Base-by-base conservation (phyloP, 1,140 invertebrate species). In the Trachelipus rathkii region DNA sequence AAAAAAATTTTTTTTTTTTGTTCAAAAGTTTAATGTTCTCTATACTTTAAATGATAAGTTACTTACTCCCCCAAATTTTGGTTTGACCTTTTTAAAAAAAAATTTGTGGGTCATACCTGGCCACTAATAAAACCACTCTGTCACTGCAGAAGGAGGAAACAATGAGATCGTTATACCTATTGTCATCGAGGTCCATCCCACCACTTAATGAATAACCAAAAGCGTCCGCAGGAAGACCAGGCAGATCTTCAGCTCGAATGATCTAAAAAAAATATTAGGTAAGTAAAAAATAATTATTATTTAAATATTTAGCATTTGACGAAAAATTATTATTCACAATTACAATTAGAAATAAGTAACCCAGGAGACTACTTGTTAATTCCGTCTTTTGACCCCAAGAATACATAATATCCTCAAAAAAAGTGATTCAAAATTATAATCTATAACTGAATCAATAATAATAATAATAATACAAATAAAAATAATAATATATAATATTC, bases 201-300 rank as follows among this genome's bases (percentile, higher is more conserved):
- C 94, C 95, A 79, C 92, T 92, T 19, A 98, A 85, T 0, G 95
- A 94, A 84, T 95, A 94, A 7, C 95, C 95, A 82, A 97, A 94
- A 0, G 93, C 95, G 75, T 84, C 87, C 68, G 94, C 71, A 70
- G 74, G 23, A 19, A 70, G 78, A 15, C 80, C 79, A 23, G 81
- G 76, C 33, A 82, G 76, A 46, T 82, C 76, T 13, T 77, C 77
- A 10, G 82, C 77, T 50, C 70, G 66, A 13, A 83, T 78, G 11
- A 82, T 71, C 79, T 82, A 43, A 13, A 60, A 67, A 45, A 75
- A 45, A 74, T 33, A 33, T 33, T 33, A 33, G 33, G 33, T 33
- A 33, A 33, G 33, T 33, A 33, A 33, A 60, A 8, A 60, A 60
- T 4, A 60, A 60, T 60, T 15, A 15, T 60, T 19, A 15, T 60